Percentiles rank a stretch among this genome's conserved stretches.
Evolutionary conservation across 1,140 invertebrate genomes (phyloP).

Genomic region (Campodea augens): DNA sequence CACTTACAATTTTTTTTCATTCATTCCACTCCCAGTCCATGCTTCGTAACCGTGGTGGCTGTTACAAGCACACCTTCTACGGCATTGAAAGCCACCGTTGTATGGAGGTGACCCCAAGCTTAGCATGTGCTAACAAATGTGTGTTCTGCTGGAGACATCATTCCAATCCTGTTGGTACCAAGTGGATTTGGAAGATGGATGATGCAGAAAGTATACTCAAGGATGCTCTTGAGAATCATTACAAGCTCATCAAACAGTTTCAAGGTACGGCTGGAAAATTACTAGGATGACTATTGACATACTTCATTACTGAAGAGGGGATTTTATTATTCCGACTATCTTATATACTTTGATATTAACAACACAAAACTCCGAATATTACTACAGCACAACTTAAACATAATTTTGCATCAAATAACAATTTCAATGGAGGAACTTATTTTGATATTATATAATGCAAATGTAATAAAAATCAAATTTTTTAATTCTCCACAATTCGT

Average conservation of each 20-base stretch:
- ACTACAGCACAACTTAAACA: no score
- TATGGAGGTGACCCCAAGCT: constrained; percentile 42
- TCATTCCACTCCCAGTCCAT: constrained; percentile 27
- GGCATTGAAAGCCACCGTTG: constrained; percentile 42
- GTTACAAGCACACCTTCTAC: constrained; percentile 48
- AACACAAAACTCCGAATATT: no score
- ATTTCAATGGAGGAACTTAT: no score
- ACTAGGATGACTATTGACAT: background rate
- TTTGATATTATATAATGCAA: no score
- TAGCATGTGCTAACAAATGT: constrained; percentile 48
- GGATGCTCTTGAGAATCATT: constrained; percentile 33
- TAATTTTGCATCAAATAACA: no score
- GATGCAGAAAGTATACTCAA: constrained; percentile 32
- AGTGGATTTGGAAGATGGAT: constrained; percentile 46
- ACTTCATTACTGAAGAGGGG: no score
- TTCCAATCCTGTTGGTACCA: constrained; percentile 47
- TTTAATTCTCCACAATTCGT: no score
- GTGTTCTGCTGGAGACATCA: constrained; percentile 49
- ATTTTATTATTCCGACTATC: no score
- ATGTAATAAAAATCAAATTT: no score
- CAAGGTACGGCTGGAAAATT: constrained; percentile 27
- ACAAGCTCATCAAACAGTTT: constrained; percentile 39
- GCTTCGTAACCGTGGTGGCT: constrained; percentile 40
- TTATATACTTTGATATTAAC: no score
- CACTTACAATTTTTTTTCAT: background rate